Evolutionary conservation across 2,888 invertebrate species (phyloP).

Genomic region (Anorthoa munda): DNA sequence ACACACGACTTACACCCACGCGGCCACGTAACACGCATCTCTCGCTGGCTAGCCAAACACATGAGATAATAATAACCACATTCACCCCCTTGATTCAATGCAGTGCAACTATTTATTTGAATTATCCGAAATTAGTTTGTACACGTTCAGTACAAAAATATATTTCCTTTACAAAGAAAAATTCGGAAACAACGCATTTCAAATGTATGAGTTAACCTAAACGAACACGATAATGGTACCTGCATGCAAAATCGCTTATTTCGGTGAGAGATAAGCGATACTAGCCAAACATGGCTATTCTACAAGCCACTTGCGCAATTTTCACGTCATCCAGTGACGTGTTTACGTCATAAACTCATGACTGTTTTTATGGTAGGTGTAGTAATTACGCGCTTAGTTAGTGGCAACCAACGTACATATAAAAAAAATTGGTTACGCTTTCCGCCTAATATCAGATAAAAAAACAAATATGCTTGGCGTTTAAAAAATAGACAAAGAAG

Average conservation of each 20-base stretch:
- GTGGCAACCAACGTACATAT: constrained; percentile 15
- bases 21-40: constrained; percentile 34
- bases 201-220: constrained; percentile 26
- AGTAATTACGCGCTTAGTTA: constrained; percentile 54
- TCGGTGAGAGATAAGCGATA: constrained; percentile 38
- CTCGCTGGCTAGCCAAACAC: constrained; percentile 25
- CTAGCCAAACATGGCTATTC: constrained; percentile 41
- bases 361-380: constrained; percentile 37
- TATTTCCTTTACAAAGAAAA: constrained; percentile 1
- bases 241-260: constrained; percentile 49
- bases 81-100: constrained; percentile 15
- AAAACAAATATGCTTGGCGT: neutral
- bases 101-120: constrained; percentile 10
- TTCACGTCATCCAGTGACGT: constrained; percentile 49
- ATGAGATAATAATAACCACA: constrained; percentile 43
- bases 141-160: no score
- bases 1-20: constrained; percentile 53
- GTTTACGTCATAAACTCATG: constrained; percentile 45
- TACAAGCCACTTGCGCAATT: constrained; percentile 42
- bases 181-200: constrained; percentile 19
- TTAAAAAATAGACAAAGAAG: neutral
- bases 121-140: neutral
- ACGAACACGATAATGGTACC: constrained; percentile 34
- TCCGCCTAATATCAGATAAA: neutral
- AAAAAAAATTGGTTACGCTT: constrained; percentile 21